Percentiles rank a stretch among this genome's conserved stretches.
phyloP scores from a whole-genome alignment of 2,113 vertebrate genomes.

The Pagrus major region DNA sequence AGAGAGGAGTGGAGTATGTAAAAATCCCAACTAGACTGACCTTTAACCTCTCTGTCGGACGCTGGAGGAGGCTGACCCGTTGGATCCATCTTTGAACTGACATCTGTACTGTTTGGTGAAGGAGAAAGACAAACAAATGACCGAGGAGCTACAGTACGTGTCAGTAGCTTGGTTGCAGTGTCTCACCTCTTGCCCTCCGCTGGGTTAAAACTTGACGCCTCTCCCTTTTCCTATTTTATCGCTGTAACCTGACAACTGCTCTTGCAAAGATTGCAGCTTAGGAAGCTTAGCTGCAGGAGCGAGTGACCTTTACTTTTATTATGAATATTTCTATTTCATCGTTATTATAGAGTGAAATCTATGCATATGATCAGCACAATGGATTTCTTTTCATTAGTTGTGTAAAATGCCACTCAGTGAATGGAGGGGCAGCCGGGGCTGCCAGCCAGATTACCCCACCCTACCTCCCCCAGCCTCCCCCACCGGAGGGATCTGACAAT shows the following conservation, averaged over 20 bases:
- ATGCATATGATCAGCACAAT: slow-evolving; percentile 89
- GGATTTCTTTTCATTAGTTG: slow-evolving; percentile 91
- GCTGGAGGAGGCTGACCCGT: not conserved
- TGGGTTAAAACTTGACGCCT: slow-evolving; percentile 69
- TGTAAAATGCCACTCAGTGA: slow-evolving; percentile 91
- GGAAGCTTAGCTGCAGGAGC: slow-evolving; percentile 92
- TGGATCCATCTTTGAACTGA: slow-evolving; percentile 13
- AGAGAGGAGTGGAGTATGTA: slow-evolving; percentile 32
- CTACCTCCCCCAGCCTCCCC: slow-evolving; percentile 22
- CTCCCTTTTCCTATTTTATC: slow-evolving; percentile 79
- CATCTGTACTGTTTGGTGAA: not conserved
- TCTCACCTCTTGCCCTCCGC: slow-evolving; percentile 61
- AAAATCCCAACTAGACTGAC: slow-evolving; percentile 46
- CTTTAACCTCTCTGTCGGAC: slow-evolving; percentile 36
- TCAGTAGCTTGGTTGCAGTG: slow-evolving; percentile 21
- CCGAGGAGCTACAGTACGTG: not conserved
- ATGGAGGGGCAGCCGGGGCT: slow-evolving; percentile 76
- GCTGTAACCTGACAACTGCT: slow-evolving; percentile 85
- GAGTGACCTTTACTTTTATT: slow-evolving; percentile 99
- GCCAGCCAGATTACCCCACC: slow-evolving; percentile 71
- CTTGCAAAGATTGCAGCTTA: slow-evolving; percentile 95
- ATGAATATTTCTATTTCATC: slow-evolving; percentile 94
- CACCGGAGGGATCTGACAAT: slow-evolving; percentile 80
- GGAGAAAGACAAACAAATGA: slow-evolving; percentile 21
- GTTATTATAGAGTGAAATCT: slow-evolving; percentile 88